Evolutionary conservation across 2,888 invertebrate species (phyloP).

Genomic region (Barypeithes pellucidus): DNA sequence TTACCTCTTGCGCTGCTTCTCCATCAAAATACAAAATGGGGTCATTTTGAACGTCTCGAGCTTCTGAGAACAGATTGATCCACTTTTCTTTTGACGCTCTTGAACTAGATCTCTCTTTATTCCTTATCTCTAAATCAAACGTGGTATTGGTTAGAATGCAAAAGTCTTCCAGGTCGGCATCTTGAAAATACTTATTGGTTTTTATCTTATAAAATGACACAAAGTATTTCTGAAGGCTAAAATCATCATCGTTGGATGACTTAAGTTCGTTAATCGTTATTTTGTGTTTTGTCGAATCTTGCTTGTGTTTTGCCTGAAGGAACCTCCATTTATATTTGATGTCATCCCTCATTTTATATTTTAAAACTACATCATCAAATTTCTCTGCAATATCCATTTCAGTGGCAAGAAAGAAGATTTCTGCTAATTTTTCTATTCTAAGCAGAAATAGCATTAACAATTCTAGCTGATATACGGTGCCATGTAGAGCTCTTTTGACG

Average conservation of each 20-base stretch:
- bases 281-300: conserved; percentile 27
- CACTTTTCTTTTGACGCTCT: conserved; percentile 7
- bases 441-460: conserved; percentile 36
- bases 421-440: conserved; percentile 5
- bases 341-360: background rate
- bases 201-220: conserved; percentile 37
- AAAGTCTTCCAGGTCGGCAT: conserved; percentile 29
- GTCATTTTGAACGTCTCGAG: background rate
- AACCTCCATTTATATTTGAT: conserved; percentile 24
- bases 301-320: conserved; percentile 44
- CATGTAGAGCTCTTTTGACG: too few species aligned
- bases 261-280: conserved; percentile 33
- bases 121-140: conserved; percentile 8
- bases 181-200: background rate
- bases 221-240: conserved; percentile 36
- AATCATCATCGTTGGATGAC: background rate
- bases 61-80: background rate
- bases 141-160: background rate
- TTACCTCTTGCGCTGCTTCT: background rate
- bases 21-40: conserved; percentile 2
- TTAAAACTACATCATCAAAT: conserved; percentile 39
- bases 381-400: conserved; percentile 44
- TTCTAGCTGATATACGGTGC: conserved; percentile 39
- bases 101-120: conserved; percentile 5
- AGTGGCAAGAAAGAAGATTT: conserved; percentile 20